Percentiles rank a stretch among this genome's conserved stretches.
Conservation (phyloP, 30 jellyfish, hydroid and myxozoan species). For the Nemopilema nomurai region DNA sequence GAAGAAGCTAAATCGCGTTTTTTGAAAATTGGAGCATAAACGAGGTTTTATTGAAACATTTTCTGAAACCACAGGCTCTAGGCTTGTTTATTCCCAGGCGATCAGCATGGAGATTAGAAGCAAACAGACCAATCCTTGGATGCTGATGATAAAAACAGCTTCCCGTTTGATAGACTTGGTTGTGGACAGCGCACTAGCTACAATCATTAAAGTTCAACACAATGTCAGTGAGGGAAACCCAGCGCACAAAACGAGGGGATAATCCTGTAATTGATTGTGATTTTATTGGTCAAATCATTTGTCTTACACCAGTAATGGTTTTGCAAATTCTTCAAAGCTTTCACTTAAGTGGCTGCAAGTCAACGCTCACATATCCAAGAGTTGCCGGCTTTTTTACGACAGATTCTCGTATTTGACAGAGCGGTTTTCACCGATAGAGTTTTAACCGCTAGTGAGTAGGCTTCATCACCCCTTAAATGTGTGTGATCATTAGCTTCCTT, state of each 20-base stretch:
- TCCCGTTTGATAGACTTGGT: neutral
- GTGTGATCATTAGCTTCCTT: neutral
- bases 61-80: neutral
- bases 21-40: neutral
- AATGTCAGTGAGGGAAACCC: neutral
- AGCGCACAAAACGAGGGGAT: neutral
- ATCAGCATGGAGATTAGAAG: neutral
- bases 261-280: slow-evolving; percentile 17
- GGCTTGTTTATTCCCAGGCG: neutral
- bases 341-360: neutral
- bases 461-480: neutral
- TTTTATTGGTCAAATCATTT: neutral
- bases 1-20: no score
- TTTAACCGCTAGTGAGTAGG: neutral
- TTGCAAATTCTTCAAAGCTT: neutral
- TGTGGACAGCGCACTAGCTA: neutral
- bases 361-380: neutral
- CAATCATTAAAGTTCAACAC: neutral
- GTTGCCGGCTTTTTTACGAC: neutral
- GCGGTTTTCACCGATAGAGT: neutral
- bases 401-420: neutral
- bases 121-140: neutral
- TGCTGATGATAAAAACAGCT: neutral
- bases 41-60: neutral
- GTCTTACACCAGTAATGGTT: neutral